Percentiles rank a stretch among this genome's conserved stretches.
Conservation (phyloP, 1,140 invertebrate species). For the Melitaea cinxia region DNA sequence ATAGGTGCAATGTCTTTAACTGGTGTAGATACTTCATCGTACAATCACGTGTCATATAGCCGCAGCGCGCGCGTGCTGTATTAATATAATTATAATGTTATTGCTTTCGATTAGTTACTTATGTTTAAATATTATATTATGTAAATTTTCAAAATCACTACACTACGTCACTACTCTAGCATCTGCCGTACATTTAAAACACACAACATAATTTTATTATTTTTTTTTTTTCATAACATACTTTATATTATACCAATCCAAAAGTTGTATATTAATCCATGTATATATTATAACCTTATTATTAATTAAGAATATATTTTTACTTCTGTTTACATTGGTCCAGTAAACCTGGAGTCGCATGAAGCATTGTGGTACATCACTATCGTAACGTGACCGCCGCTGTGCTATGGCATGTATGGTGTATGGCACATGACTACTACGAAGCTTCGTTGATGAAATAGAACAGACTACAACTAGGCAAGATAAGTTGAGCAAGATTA, state of each 20-base stretch:
- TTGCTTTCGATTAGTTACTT: conserved; percentile 80
- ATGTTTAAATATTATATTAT: conserved; percentile 67
- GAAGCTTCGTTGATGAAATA: conserved; percentile 55
- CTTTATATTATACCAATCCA: conserved; percentile 76
- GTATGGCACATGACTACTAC: conserved; percentile 72
- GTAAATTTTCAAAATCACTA: conserved; percentile 80
- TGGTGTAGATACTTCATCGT: conserved; percentile 15
- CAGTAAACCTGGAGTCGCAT: conserved; percentile 68
- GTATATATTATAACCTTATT: conserved; percentile 72
- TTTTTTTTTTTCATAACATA: conserved; percentile 63
- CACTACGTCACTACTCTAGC: conserved; percentile 77
- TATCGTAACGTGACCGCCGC: conserved; percentile 41
- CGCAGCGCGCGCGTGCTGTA: conserved; percentile 68
- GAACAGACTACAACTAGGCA: conserved; percentile 65
- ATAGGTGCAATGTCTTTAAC: conserved; percentile 26
- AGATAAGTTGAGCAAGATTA: conserved; percentile 73
- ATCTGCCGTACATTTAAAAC: conserved; percentile 74
- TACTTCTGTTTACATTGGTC: conserved; percentile 69
- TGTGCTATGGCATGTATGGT: conserved; percentile 54
- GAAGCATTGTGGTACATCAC: conserved; percentile 49
- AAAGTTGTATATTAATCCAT: conserved; percentile 78
- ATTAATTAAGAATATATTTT: conserved; percentile 61
- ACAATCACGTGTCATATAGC: conserved; percentile 38
- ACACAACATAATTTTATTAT: conserved; percentile 71
- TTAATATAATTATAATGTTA: conserved; percentile 65